phyloP scores from a whole-genome alignment of 2,888 invertebrate genomes.

The Miltochrista miniata region DNA sequence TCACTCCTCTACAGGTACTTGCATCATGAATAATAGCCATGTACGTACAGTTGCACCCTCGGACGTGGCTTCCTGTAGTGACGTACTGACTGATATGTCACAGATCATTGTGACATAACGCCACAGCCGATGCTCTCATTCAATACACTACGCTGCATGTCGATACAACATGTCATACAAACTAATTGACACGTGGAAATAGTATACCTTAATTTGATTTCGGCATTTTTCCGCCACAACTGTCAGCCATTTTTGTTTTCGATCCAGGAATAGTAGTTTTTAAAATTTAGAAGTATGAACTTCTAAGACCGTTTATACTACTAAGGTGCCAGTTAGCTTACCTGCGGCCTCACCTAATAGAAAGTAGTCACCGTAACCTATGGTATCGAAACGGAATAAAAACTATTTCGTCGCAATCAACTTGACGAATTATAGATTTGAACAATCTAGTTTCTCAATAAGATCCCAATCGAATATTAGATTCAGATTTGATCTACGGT shows the following conservation, averaged over 20 bases:
- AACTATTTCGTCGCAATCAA: too few species aligned
- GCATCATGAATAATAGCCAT: not conserved
- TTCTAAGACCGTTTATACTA: too few species aligned
- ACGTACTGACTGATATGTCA: slow-evolving; percentile 22
- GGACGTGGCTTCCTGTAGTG: not conserved
- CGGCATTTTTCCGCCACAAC: slow-evolving; percentile 39
- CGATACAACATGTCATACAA: slow-evolving; percentile 60
- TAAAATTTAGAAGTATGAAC: too few species aligned
- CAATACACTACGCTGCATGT: slow-evolving; percentile 31
- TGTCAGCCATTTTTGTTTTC: not conserved
- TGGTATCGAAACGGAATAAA: too few species aligned
- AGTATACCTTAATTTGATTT: slow-evolving; percentile 73
- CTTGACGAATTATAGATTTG: too few species aligned
- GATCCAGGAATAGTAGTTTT: too few species aligned
- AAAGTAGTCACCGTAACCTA: too few species aligned
- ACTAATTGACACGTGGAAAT: slow-evolving; percentile 69
- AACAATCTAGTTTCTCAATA: too few species aligned
- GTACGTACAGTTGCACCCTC: not conserved
- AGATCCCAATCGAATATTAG: too few species aligned
- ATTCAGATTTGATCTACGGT: too few species aligned
- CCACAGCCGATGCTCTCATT: slow-evolving; percentile 11
- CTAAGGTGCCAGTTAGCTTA: too few species aligned
- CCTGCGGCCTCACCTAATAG: too few species aligned
- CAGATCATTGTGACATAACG: slow-evolving; percentile 14
- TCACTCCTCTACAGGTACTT: not conserved